A percentile compares a stretch with the other conserved stretches of the same genome.
phyloP scores from a whole-genome alignment of 2,888 invertebrate species.

The Polyploca ridens region DNA sequence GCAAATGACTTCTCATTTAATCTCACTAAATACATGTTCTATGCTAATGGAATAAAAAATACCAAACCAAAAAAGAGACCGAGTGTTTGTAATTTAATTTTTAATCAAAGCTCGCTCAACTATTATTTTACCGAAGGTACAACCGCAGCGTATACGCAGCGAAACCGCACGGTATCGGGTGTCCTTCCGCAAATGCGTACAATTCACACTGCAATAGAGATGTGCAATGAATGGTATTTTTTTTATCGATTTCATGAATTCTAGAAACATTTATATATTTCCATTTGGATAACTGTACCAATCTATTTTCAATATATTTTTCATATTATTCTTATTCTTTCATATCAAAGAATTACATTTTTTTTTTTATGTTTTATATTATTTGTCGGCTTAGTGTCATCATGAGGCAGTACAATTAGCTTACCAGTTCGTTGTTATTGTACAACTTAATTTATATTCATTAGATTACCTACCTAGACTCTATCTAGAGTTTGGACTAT shows the following conservation, averaged over 20 bases:
- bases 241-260: not conserved
- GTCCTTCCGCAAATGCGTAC: constrained; percentile 63
- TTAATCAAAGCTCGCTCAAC: constrained; percentile 49
- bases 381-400: constrained; percentile 2
- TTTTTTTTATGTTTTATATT: not conserved
- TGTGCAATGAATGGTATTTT: not conserved
- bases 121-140: constrained; percentile 35
- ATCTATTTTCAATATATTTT: not conserved
- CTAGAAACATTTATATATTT: no score
- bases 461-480: not conserved
- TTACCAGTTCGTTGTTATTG: not conserved
- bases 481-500: no score
- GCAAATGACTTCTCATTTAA: not conserved
- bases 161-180: constrained; percentile 56
- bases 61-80: not conserved
- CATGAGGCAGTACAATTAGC: not conserved
- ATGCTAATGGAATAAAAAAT: constrained; percentile 1
- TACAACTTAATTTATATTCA: no score
- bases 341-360: not conserved
- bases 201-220: constrained; percentile 22
- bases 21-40: constrained; percentile 5
- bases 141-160: constrained; percentile 47
- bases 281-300: no score
- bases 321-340: no score
- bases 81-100: constrained; percentile 20